phyloP scores from a whole-genome alignment of 2,888 invertebrate genomes.

The Temnothorax unifasciatus region DNA sequence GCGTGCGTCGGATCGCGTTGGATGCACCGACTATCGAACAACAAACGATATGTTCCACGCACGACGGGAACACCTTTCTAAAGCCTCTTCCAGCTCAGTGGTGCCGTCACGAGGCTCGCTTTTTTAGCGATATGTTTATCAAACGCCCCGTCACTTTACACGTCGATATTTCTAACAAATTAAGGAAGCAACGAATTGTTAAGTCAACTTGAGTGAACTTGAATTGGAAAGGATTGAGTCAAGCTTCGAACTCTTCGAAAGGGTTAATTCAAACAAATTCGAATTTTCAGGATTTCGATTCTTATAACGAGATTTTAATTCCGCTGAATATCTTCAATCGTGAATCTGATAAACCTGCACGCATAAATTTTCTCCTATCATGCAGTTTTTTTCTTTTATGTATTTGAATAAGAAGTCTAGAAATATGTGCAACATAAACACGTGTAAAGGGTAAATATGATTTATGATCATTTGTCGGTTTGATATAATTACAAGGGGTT shows the following conservation, averaged over 20 bases:
- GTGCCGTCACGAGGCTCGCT: conserved; percentile 15
- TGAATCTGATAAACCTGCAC: not conserved
- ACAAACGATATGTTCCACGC: conserved; percentile 47
- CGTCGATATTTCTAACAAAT: conserved; percentile 19
- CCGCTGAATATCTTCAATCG: not conserved
- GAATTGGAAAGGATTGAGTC: not conserved
- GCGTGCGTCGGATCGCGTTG: not conserved
- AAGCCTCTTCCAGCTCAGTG: conserved; percentile 45
- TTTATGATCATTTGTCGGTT: conserved; percentile 49
- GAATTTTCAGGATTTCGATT: not conserved
- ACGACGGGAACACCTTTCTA: conserved; percentile 19
- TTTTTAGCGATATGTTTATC: conserved; percentile 43
- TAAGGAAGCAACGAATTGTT: not conserved
- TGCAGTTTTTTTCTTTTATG: not conserved
- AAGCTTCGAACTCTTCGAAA: not conserved
- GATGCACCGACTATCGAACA: conserved; percentile 46
- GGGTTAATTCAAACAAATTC: not conserved
- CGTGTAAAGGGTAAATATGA: conserved; percentile 22
- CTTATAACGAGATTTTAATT: conserved; percentile 1
- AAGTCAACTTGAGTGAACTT: not conserved
- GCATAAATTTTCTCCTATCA: not conserved
- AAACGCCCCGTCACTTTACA: not conserved
- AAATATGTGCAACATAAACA: not conserved
- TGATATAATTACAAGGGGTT: conserved; percentile 61
- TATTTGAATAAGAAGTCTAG: not conserved